Evolutionary conservation across 2,797 vertebrate species (phyloP).

Genomic region (Hemitrygon akajei): DNA sequence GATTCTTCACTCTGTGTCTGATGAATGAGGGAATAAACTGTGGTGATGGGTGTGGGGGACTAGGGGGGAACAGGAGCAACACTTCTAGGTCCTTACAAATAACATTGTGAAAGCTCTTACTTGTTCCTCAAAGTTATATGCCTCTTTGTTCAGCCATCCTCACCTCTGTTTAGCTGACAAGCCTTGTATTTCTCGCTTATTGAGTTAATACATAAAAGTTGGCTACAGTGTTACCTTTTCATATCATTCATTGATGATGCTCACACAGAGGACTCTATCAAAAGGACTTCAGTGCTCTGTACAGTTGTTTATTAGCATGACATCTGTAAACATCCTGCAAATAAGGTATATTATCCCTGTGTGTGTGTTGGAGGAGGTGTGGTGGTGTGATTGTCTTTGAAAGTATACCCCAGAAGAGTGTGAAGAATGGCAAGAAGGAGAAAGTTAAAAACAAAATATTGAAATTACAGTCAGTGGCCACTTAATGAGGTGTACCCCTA

Average conservation of each 20-base stretch:
- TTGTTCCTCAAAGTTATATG: too few relatives aligned
- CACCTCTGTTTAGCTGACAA: too few relatives aligned
- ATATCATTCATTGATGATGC: background rate
- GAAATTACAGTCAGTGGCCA: background rate
- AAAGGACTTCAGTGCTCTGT: background rate
- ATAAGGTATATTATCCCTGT: background rate
- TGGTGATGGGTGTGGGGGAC: too few relatives aligned
- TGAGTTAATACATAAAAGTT: background rate
- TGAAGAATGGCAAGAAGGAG: background rate
- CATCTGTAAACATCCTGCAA: background rate
- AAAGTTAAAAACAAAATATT: background rate
- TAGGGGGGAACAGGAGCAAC: too few relatives aligned
- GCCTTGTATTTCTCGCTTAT: background rate
- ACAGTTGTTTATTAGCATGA: background rate
- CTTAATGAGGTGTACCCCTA: too few relatives aligned
- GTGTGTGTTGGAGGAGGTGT: background rate
- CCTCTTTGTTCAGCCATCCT: too few relatives aligned
- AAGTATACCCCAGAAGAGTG: background rate
- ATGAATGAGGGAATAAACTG: too few relatives aligned
- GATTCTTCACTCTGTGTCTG: too few relatives aligned
- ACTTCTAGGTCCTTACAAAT: too few relatives aligned
- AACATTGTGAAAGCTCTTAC: too few relatives aligned
- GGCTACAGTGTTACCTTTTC: background rate
- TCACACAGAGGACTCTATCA: background rate
- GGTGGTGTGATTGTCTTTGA: background rate